Evolutionary conservation across 2,888 invertebrate genomes (phyloP).

Genomic region (Platypus cylindrus): DNA sequence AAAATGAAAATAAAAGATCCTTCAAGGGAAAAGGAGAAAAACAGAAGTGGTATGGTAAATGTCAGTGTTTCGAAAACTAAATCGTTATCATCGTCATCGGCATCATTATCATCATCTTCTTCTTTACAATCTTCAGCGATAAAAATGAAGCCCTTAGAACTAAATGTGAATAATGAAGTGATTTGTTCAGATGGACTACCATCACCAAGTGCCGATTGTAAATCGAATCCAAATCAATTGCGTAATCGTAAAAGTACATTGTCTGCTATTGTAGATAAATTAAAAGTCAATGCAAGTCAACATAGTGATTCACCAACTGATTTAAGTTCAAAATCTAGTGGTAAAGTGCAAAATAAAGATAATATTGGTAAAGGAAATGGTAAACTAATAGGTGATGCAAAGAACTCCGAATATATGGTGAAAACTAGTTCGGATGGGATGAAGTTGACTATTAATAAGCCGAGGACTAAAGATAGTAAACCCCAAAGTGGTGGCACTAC

Average conservation of each 20-base stretch:
- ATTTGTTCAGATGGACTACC: constrained; percentile 32
- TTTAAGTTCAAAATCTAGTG: constrained; percentile 25
- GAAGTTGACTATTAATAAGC: constrained; percentile 86
- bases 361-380: constrained; percentile 30
- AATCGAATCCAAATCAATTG: constrained; percentile 46
- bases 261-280: constrained; percentile 78
- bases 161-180: constrained; percentile 25
- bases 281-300: constrained; percentile 59
- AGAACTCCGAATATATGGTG: constrained; percentile 78
- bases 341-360: constrained; percentile 22
- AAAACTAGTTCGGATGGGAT: constrained; percentile 81
- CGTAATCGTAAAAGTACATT: constrained; percentile 61
- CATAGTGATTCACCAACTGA: constrained; percentile 41
- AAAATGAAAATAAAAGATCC: constrained; percentile 30
- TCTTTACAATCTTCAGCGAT: constrained; percentile 28
- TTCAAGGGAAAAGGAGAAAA: constrained; percentile 38
- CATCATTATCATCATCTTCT: too few species aligned
- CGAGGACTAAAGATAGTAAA: constrained; percentile 55
- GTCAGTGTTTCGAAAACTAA: constrained; percentile 6
- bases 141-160: constrained; percentile 56
- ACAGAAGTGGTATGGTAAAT: constrained; percentile 16
- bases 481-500: constrained; percentile 31
- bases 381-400: constrained; percentile 38
- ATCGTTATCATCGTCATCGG: too few species aligned
- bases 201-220: constrained; percentile 44